Base-by-base conservation (phyloP, 2,888 invertebrate species). In the Exephanes ischioxanthus region DNA sequence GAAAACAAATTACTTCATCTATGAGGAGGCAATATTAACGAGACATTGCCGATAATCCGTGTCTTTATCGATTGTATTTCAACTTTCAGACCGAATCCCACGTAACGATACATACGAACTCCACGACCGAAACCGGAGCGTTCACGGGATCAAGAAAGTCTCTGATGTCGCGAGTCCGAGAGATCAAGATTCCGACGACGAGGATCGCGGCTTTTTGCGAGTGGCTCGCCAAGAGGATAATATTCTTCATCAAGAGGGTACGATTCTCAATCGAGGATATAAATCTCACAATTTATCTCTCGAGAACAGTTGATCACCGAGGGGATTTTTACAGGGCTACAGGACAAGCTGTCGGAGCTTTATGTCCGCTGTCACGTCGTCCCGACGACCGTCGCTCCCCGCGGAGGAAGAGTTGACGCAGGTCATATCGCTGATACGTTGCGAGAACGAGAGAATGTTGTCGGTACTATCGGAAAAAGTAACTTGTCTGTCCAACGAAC, bases 201-300 rank as follows among this genome's bases (percentile, higher is more conserved):
- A 89, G 81, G 81, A 73, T 90, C 30, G 22, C 78, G 2, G 84
- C 75, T 53, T 84, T 90, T 51, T 92, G 88, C 58, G 72, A 85
- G 16, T 92, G 91, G 91, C 33, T 92, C 30, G 79, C 87, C 45
- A 90, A 85, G 55, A 91, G 88, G 73, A 70, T 92, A 9, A 63
- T 83, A 7, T 58, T 67, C 68, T 72, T 88, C n/a, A 51, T 92
- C 3, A 89, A 85, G 72, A 88, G 79, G 83, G 92, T 91, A 33
- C 45, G 3, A 61, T 16, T 16, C 5, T 16, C 5, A 33, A 11
- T 30, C 5, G 30, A 86, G 71, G 80, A 68, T 45, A 3, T 5
- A 4, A 77, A 72, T 16, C 30, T 2, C 33, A 37, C 61, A 55
- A 51, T 41, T 14, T 26, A 33, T 75, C 37, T 41, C 66, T n/a